phyloP scores from a whole-genome alignment of 2,113 vertebrate genomes.

The Prinia subflava region DNA sequence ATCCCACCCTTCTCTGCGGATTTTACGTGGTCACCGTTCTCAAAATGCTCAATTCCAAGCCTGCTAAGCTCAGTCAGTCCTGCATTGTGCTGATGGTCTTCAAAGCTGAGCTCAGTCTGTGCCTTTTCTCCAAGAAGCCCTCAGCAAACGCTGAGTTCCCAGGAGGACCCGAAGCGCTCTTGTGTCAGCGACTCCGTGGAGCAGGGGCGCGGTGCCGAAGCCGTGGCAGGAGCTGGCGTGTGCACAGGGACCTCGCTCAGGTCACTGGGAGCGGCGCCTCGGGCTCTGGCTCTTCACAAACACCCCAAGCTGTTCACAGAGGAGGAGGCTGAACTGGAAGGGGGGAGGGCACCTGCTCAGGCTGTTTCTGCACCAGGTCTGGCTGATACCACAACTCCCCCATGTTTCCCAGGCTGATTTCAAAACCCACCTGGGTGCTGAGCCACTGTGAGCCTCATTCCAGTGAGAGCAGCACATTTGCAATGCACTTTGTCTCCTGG shows the following conservation, averaged over 20 bases:
- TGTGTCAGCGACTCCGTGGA: rapidly evolving
- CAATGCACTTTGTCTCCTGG: not conserved
- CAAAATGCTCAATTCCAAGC: not conserved
- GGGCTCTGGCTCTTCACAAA: not conserved
- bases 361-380: not conserved
- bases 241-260: not conserved
- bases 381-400: not conserved
- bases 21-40: not conserved
- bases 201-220: rapidly evolving
- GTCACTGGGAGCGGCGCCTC: rapidly evolving
- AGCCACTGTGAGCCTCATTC: not conserved
- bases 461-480: rapidly evolving
- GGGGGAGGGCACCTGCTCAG: not conserved
- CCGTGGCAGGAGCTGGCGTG: rapidly evolving
- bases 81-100: not conserved
- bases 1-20: not conserved
- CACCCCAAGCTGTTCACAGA: not conserved
- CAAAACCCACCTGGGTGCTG: not conserved
- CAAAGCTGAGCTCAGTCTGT: not conserved
- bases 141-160: not conserved
- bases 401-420: not conserved
- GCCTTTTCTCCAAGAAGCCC: not conserved
- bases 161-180: not conserved
- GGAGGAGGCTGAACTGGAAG: not conserved
- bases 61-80: not conserved